Conservation (phyloP, 2,888 invertebrate genomes). For the Pogonocherus hispidulus region DNA sequence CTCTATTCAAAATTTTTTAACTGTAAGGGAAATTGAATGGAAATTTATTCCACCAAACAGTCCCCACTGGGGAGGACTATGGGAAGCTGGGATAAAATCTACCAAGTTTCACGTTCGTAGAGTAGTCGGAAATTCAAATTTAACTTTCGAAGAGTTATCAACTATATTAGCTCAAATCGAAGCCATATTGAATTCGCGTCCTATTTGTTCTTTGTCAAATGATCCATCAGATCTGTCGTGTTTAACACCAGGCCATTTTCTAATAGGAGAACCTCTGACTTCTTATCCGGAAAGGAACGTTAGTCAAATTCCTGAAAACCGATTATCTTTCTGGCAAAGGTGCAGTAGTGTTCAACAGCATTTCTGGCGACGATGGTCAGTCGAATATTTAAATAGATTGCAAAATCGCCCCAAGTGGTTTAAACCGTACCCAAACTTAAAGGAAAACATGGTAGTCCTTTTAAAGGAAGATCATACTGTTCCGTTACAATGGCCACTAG, state of each 20-base stretch:
- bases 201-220: not conserved
- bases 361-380: too few species aligned
- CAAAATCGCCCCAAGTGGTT: too few species aligned
- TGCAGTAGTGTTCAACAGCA: too few species aligned
- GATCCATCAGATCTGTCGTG: not conserved
- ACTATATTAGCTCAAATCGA: conserved; percentile 23
- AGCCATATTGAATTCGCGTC: conserved; percentile 24
- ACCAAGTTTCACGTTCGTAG: conserved; percentile 7
- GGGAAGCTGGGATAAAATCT: conserved; percentile 29
- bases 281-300: not conserved
- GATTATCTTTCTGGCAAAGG: too few species aligned
- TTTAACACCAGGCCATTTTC: not conserved
- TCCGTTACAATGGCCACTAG: too few species aligned
- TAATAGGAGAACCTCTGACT: not conserved
- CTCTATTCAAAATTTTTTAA: not conserved
- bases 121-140: conserved; percentile 16
- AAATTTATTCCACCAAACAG: conserved; percentile 22
- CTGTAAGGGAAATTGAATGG: conserved; percentile 1
- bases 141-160: conserved; percentile 20
- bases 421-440: too few species aligned
- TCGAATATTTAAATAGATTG: too few species aligned
- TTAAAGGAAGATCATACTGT: too few species aligned
- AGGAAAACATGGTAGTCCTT: too few species aligned
- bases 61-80: conserved; percentile 26
- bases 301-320: too few species aligned